A percentile compares a stretch with the other conserved stretches of the same genome.
phyloP scores from a whole-genome alignment of 2,113 vertebrate species.

The Microtus pennsylvanicus region DNA sequence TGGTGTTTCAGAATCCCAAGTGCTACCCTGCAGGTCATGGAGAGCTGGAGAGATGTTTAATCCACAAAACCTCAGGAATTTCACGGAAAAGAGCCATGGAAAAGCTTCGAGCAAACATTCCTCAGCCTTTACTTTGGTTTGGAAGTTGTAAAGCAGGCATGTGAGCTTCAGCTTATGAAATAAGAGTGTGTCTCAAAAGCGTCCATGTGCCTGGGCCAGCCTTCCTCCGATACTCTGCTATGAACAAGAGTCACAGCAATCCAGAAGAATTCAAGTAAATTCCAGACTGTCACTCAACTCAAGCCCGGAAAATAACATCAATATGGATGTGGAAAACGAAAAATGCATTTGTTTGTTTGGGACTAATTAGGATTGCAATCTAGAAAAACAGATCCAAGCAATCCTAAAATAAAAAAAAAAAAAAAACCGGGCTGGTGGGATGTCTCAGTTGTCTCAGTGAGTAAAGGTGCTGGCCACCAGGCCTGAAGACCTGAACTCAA shows the following conservation, averaged over 20 bases:
- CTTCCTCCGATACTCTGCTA: not conserved
- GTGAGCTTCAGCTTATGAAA: not conserved
- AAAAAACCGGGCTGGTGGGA: not conserved
- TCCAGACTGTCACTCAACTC: not conserved
- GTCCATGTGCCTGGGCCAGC: too few relatives aligned
- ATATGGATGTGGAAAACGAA: not conserved
- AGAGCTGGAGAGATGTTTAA: not conserved
- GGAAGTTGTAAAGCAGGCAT: not conserved
- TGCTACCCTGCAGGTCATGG: not conserved
- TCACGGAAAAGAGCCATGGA: not conserved
- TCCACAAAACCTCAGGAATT: slow-evolving; percentile 39
- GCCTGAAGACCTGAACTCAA: not conserved
- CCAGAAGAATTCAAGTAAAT: not conserved
- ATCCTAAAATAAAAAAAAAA: not conserved
- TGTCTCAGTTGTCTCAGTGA: not conserved
- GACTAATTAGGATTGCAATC: not conserved
- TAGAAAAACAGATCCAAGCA: not conserved
- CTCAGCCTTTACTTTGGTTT: not conserved
- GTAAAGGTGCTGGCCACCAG: not conserved
- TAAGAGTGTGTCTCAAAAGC: not conserved
- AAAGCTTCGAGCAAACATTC: not conserved
- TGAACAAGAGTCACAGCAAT: not conserved
- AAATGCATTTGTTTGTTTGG: not conserved
- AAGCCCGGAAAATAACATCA: not conserved
- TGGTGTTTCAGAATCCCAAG: not conserved